Percentiles rank a stretch among this genome's conserved stretches.
Conservation (phyloP, 1,140 invertebrate genomes). For the Lepidurus arcticus region DNA sequence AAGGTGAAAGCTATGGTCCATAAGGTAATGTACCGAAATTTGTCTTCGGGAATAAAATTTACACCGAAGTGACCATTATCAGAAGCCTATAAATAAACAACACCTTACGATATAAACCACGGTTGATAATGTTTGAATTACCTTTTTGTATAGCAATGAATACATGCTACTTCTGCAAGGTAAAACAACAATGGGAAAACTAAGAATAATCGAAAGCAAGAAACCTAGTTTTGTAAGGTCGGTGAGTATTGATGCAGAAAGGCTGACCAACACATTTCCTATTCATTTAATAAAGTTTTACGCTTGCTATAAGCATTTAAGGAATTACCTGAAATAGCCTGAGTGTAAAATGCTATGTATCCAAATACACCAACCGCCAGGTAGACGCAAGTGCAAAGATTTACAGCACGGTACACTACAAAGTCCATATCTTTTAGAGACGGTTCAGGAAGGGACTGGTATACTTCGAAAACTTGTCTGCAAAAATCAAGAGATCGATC, state of each 20-base stretch:
- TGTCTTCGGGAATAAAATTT: slow-evolving; percentile 61
- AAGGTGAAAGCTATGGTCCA: slow-evolving; percentile 68
- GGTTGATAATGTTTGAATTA: slow-evolving; percentile 45
- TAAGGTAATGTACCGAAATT: slow-evolving; percentile 73
- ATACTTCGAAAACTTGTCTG: slow-evolving; percentile 92
- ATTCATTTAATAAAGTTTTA: slow-evolving; percentile 39
- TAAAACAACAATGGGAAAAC: slow-evolving; percentile 94
- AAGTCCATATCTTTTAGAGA: slow-evolving; percentile 82
- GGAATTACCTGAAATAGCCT: slow-evolving; percentile 60
- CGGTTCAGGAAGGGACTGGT: slow-evolving; percentile 79
- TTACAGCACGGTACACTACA: slow-evolving; percentile 78
- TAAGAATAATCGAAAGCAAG: slow-evolving; percentile 87
- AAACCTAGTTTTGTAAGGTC: slow-evolving; percentile 89
- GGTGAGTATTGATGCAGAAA: slow-evolving; percentile 69
- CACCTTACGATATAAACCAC: not conserved
- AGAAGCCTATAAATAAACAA: slow-evolving; percentile 16
- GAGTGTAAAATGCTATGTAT: slow-evolving; percentile 82
- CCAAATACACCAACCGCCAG: slow-evolving; percentile 87
- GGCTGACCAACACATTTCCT: slow-evolving; percentile 85
- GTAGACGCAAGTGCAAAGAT: slow-evolving; percentile 83
- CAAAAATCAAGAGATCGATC: slow-evolving; percentile 40
- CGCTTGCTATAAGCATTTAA: slow-evolving; percentile 33
- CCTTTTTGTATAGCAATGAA: slow-evolving; percentile 80
- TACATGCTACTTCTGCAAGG: slow-evolving; percentile 89
- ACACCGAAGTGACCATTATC: not conserved